Percentiles rank a stretch among this genome's conserved stretches.
phyloP scores from a whole-genome alignment of 2,113 vertebrate genomes.

The Gadus chalcogrammus region DNA sequence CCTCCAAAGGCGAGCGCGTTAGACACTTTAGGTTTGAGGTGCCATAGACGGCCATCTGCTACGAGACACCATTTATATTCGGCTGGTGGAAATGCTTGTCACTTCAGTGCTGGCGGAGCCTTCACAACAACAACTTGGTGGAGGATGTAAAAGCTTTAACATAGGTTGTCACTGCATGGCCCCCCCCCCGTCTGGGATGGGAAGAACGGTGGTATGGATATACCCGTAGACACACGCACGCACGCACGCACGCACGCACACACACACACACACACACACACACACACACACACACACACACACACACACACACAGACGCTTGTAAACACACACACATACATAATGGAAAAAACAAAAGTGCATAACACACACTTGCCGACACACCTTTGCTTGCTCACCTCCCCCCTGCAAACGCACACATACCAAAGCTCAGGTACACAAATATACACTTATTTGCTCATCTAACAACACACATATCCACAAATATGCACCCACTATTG shows the following conservation, averaged over 20 bases:
- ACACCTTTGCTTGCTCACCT: no score
- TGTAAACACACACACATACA: no score
- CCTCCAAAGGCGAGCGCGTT: constrained; percentile 2
- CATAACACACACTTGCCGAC: no score
- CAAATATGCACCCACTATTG: neutral
- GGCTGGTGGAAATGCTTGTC: no score
- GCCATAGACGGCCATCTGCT: constrained; percentile 1
- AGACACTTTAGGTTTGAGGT: constrained; percentile 9
- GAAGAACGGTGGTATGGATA: neutral
- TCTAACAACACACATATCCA: constrained; percentile 2
- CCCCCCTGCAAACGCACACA: neutral
- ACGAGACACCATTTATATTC: constrained; percentile 12
- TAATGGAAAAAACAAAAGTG: no score
- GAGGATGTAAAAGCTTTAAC: constrained; percentile 14
- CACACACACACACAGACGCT: no score
- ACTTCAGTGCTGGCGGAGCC: constrained; percentile 4
- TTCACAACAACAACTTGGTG: constrained; percentile 11
- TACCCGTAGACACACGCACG: constrained; percentile 10
- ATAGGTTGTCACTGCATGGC: constrained; percentile 10
- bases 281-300: neutral
- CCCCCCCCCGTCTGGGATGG: neutral
- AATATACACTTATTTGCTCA: no score
- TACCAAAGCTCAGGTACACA: no score
- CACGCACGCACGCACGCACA: constrained; percentile 6
- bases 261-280: constrained; percentile 22